Percentiles rank a stretch among this genome's conserved stretches.
These are phyloP conservation scores for Micromussa lordhowensis DNA, from an alignment of 92 coral and sea anemone genomes.

Conservation along the genomic window DNA sequence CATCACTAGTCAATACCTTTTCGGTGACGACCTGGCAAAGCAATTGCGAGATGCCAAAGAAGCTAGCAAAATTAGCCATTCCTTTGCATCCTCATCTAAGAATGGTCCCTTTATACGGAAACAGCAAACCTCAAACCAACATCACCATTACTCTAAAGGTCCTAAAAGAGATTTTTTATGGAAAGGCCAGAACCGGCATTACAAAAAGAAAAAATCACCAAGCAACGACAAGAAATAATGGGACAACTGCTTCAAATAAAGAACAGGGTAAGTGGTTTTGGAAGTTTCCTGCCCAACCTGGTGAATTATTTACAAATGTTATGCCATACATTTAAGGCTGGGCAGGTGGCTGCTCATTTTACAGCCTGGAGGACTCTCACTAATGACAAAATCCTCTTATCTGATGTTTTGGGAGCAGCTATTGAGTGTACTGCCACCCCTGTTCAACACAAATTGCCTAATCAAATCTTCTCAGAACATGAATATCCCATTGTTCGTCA, in stretches of 20 bases:
- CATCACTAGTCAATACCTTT: constrained; percentile 33
- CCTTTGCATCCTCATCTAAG: constrained; percentile 17
- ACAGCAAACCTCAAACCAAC: background rate
- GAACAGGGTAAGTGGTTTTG: constrained; percentile 6
- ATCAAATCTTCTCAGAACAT: constrained; percentile 6
- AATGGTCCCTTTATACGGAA: constrained; percentile 24
- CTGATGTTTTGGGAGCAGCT: constrained; percentile 21
- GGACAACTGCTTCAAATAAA: constrained; percentile 5
- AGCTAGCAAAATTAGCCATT: constrained; percentile 47
- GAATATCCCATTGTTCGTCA: constrained; percentile 19
- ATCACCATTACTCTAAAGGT: background rate
- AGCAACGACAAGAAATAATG: constrained; percentile 11
- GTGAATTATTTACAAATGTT: background rate
- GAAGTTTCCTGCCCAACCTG: background rate
- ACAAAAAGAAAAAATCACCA: background rate
- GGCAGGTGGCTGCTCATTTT: constrained; percentile 26
- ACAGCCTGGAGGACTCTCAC: constrained; percentile 23
- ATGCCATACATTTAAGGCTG: constrained; percentile 12
- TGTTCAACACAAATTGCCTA: constrained; percentile 26
- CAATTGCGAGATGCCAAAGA: constrained; percentile 50
- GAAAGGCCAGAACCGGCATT: constrained; percentile 1
- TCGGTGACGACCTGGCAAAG: constrained; percentile 40
- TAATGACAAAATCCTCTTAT: background rate
- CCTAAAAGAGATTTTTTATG: constrained; percentile 9
- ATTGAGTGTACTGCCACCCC: constrained; percentile 37